Base-by-base conservation (phyloP, 2,797 vertebrate genomes). In the Tenualosa ilisha region DNA sequence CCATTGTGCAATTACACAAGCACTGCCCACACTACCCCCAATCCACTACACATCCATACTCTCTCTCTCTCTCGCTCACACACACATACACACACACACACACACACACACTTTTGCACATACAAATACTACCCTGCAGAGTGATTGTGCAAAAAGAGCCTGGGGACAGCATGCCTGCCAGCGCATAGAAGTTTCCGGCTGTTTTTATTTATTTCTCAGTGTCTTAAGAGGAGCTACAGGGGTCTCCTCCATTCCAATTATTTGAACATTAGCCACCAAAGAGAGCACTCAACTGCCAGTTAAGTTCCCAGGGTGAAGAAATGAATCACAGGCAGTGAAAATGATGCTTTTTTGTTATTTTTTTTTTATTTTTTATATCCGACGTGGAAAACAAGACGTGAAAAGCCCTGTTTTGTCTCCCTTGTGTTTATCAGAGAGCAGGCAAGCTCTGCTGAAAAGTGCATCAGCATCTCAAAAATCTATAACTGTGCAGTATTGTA, bases 301-400 rank as follows among this genome's bases (percentile, higher is more conserved):
- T 83, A 89, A 83, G 59, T 88, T 88, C 92, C 84, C 82, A 84
- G 88, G 87, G 84, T 86, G 88, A 90, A 84, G 89, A 89, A 84
- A 90, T 87, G 49, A 88, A 83, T 85, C 83, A 87, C 81, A 63
- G 86, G 85, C 43, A 87, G 85, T 86, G 83, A 87, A 89, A 89
- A 87, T 85, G 83, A 89, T 85, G 83, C 84, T 84, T 85, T 9
- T 6, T n/a, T 37, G 40, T 7, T 11, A 20, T 51, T 37, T 40
- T 15, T 11, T 31, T 31, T 6, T 12, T 46, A 8, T 65, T 59
- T 46, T 20, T 84, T 53, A 11, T 37, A 84, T 83, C 37, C 56
- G 15, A 51, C 63, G 22, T 51, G 83, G n/a, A 63, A 81, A 88
- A 59, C 85, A 86, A 85, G 84, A 89, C 75, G 37, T 40, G 53